A percentile compares a stretch with the other conserved stretches of the same genome.
These are phyloP conservation scores for Ammospiza caudacuta DNA, from an alignment of 2,113 vertebrate genomes.

Conservation along the genomic window DNA sequence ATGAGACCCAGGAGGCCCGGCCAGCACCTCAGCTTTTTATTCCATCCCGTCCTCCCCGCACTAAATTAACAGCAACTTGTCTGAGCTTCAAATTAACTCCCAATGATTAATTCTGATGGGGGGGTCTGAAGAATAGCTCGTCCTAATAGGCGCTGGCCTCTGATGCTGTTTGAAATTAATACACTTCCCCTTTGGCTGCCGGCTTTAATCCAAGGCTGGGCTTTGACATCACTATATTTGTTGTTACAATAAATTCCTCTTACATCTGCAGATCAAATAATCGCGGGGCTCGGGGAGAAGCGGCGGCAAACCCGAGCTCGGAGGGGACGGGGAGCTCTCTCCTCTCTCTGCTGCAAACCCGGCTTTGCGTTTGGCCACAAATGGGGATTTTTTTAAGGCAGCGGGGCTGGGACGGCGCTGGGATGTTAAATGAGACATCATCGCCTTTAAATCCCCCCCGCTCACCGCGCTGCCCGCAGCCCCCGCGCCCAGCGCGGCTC, in stretches of 20 bases:
- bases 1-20: slow-evolving; percentile 88
- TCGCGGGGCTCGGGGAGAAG: slow-evolving; percentile 33
- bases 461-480: neutral
- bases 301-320: neutral
- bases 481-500: neutral
- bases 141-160: slow-evolving; percentile 86
- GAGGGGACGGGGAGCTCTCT: neutral
- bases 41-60: slow-evolving; percentile 84
- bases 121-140: slow-evolving; percentile 86
- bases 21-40: slow-evolving; percentile 84
- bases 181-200: slow-evolving; percentile 83
- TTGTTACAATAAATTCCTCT: slow-evolving; percentile 87
- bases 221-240: slow-evolving; percentile 87
- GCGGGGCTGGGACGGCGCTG: neutral
- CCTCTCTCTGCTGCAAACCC: neutral
- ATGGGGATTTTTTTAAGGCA: accelerated
- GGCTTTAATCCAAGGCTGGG: slow-evolving; percentile 83
- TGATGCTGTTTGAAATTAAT: slow-evolving; percentile 86
- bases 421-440: slow-evolving; percentile 40
- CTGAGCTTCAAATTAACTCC: slow-evolving; percentile 95
- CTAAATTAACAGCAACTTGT: slow-evolving; percentile 97
- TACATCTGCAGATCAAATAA: slow-evolving; percentile 83
- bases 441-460: neutral
- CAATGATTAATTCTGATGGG: slow-evolving; percentile 94
- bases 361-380: accelerated